Percentiles rank a stretch among this genome's conserved stretches.
Conservation (phyloP, 64 coral and sea anemone genomes). For the Montipora capricornis region DNA sequence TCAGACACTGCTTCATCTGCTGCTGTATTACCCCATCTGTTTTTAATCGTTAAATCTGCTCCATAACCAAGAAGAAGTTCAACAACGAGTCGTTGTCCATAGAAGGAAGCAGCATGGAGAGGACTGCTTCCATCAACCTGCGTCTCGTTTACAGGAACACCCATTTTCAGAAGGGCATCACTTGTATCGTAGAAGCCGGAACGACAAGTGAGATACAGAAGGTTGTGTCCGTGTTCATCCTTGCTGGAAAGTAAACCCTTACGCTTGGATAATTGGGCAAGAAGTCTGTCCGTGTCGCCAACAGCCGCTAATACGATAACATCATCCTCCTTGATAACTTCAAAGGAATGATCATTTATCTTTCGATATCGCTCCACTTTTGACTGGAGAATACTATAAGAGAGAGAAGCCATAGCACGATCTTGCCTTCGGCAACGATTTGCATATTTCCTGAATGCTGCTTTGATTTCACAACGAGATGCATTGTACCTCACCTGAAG, state of each 20-base stretch:
- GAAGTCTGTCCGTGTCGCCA: conserved; percentile 32
- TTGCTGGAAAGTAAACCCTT: neutral
- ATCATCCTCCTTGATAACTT: conserved; percentile 5
- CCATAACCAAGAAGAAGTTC: conserved; percentile 55
- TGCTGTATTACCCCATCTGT: conserved; percentile 34
- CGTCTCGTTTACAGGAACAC: conserved; percentile 21
- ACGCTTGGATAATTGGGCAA: neutral
- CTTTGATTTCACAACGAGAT: conserved; percentile 2
- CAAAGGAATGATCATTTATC: neutral
- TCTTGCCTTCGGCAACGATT: neutral
- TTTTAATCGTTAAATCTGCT: conserved; percentile 11
- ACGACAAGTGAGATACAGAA: conserved; percentile 47
- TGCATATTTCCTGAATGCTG: conserved; percentile 18
- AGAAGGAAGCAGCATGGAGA: conserved; percentile 57
- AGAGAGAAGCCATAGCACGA: conserved; percentile 41
- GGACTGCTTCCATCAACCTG: conserved; percentile 63
- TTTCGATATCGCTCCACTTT: conserved; percentile 29
- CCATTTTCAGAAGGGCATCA: conserved; percentile 36
- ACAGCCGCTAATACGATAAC: conserved; percentile 33
- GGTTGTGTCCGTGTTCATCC: conserved; percentile 45
- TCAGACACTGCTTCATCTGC: neutral
- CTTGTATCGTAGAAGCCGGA: conserved; percentile 61
- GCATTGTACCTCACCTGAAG: neutral
- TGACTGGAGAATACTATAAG: conserved; percentile 53
- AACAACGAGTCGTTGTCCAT: conserved; percentile 31